Evolutionary conservation across 2,888 invertebrate species (phyloP).

Genomic region (Mythimna lalbum): DNA sequence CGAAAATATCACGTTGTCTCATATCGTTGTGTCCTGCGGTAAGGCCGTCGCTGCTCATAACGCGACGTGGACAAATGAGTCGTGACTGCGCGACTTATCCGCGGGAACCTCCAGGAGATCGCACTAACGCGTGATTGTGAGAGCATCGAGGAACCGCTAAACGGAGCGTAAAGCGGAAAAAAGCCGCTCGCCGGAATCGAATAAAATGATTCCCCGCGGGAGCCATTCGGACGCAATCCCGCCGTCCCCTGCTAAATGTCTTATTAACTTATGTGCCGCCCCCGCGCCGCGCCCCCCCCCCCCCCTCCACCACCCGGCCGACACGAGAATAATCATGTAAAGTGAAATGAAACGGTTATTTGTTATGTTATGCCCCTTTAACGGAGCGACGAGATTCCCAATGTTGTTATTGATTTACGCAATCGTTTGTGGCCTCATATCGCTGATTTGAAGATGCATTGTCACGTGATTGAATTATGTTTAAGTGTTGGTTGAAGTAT

Average conservation of each 20-base stretch:
- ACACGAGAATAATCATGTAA: constrained; percentile 90
- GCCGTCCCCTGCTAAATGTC: constrained; percentile 91
- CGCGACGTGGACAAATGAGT: constrained; percentile 76
- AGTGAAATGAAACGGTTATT: constrained; percentile 91
- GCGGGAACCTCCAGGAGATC: constrained; percentile 64
- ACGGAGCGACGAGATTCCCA: constrained; percentile 80
- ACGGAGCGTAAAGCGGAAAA: constrained; percentile 90
- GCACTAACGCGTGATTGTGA: constrained; percentile 79
- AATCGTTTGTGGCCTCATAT: constrained; percentile 79
- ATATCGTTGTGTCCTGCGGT: constrained; percentile 74
- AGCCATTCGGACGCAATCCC: constrained; percentile 93
- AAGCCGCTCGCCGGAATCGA: constrained; percentile 92
- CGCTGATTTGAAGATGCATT: constrained; percentile 65
- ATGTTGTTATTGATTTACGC: constrained; percentile 82
- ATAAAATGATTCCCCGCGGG: constrained; percentile 94
- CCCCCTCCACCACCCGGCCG: constrained; percentile 74
- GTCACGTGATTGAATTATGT: constrained; percentile 50
- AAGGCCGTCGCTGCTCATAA: constrained; percentile 78
- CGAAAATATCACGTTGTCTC: constrained; percentile 70
- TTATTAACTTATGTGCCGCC: constrained; percentile 89
- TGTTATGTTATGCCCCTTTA: constrained; percentile 89
- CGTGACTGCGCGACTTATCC: constrained; percentile 73
- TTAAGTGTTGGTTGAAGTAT: constrained; percentile 10
- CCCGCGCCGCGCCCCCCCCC: constrained; percentile 73
- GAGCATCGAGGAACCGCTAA: constrained; percentile 84